Conservation (phyloP, 2,113 vertebrate genomes). For the Elephas maximus region DNA sequence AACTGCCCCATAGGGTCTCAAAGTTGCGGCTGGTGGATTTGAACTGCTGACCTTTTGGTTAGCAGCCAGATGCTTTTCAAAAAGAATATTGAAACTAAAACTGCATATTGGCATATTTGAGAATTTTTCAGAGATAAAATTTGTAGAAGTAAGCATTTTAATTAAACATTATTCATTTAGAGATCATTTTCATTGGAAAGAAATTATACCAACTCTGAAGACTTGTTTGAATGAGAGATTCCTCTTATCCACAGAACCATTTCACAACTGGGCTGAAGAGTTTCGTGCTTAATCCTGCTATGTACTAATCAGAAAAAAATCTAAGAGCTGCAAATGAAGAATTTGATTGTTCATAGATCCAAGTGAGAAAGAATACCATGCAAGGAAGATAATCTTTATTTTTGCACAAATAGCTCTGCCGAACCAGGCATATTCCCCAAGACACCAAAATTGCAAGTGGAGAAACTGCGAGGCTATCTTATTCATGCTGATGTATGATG, state of each 20-base stretch:
- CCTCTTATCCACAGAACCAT: not conserved
- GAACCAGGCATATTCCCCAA: not conserved
- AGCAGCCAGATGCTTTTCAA: not conserved
- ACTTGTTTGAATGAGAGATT: not conserved
- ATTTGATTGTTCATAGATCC: not conserved
- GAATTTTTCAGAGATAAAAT: not conserved
- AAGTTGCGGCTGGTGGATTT: too few relatives aligned
- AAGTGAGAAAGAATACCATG: not conserved
- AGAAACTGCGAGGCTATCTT: not conserved
- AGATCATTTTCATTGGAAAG: constrained; percentile 9
- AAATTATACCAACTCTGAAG: not conserved
- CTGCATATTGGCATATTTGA: not conserved
- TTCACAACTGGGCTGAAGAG: not conserved
- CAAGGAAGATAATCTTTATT: not conserved
- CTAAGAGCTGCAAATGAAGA: not conserved
- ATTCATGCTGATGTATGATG: constrained; percentile 11
- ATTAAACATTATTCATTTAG: not conserved
- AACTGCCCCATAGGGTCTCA: too few relatives aligned
- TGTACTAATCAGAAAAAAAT: not conserved
- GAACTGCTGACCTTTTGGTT: too few relatives aligned
- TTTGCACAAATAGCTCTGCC: not conserved
- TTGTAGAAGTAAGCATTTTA: not conserved
- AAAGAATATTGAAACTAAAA: not conserved
- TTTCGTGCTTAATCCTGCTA: not conserved
- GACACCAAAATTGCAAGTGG: not conserved